Conservation (phyloP, 2,888 invertebrate genomes). For the Horisme vitalbata region DNA sequence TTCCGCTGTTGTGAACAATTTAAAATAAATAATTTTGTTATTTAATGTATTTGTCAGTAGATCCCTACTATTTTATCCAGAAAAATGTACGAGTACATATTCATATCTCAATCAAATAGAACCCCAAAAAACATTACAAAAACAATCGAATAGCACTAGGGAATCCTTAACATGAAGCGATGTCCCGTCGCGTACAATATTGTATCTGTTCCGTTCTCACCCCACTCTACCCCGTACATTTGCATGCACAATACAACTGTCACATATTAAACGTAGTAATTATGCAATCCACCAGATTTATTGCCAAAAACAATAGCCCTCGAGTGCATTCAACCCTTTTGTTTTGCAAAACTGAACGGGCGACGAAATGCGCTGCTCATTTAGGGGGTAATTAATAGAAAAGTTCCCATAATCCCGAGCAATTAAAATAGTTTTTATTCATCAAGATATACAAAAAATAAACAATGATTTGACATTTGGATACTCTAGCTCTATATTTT, state of each 20-base stretch:
- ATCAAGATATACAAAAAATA: slow-evolving; percentile 47
- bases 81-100: not conserved
- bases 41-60: no score
- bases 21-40: no score
- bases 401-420: slow-evolving; percentile 72
- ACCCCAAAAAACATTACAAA: slow-evolving; percentile 12
- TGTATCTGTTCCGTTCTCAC: slow-evolving; percentile 66
- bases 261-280: slow-evolving; percentile 78
- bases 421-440: slow-evolving; percentile 62
- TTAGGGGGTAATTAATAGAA: slow-evolving; percentile 76
- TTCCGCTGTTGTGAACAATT: no score
- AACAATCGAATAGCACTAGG: slow-evolving; percentile 24
- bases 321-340: slow-evolving; percentile 66
- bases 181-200: slow-evolving; percentile 69
- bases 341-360: slow-evolving; percentile 50
- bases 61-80: no score
- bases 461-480: slow-evolving; percentile 54
- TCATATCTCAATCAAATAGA: not conserved
- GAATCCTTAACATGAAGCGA: slow-evolving; percentile 47
- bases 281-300: slow-evolving; percentile 77
- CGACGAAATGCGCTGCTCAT: slow-evolving; percentile 67
- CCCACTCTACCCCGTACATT: slow-evolving; percentile 70
- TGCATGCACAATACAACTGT: slow-evolving; percentile 79
- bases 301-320: slow-evolving; percentile 72
- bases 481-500: no score